These are phyloP conservation scores for Pagetopsis macropterus DNA, from an alignment of 2,797 vertebrate species.

Conservation along the genomic window DNA sequence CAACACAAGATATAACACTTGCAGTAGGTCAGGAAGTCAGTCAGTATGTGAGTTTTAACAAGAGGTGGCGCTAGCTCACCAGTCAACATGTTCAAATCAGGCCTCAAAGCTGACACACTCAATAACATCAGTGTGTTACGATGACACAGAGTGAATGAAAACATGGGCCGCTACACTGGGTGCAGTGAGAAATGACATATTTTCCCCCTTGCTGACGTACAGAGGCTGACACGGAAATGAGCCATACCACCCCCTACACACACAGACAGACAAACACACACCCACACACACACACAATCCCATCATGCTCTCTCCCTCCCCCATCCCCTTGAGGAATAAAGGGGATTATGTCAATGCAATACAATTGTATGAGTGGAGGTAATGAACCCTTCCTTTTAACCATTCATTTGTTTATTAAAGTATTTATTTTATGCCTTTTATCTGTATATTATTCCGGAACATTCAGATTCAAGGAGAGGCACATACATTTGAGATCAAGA, in stretches of 20 bases:
- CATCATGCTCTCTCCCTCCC: constrained; percentile 68
- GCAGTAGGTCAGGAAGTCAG: constrained; percentile 1
- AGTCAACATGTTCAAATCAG: constrained; percentile 36
- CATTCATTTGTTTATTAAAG: constrained; percentile 72
- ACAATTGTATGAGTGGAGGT: constrained; percentile 78
- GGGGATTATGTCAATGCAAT: constrained; percentile 82
- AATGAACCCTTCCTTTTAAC: constrained; percentile 77
- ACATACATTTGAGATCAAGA: constrained; percentile 20
- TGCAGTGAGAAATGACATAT: constrained; percentile 58
- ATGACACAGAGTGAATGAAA: constrained; percentile 60
- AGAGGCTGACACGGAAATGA: constrained; percentile 66
- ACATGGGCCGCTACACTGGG: constrained; percentile 49
- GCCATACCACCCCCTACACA: constrained; percentile 47
- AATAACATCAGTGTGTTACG: constrained; percentile 39
- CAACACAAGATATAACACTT: constrained; percentile 7
- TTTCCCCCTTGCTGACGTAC: constrained; percentile 45
- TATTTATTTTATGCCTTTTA: constrained; percentile 64
- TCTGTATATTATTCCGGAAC: constrained; percentile 45
- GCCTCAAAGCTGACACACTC: constrained; percentile 36
- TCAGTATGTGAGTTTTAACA: constrained; percentile 38
- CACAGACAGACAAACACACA: constrained; percentile 11
- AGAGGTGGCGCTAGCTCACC: constrained; percentile 72
- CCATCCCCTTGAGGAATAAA: constrained; percentile 78
- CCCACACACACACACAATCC: constrained; percentile 56
- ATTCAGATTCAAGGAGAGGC: constrained; percentile 14